Evolutionary conservation across 2,797 vertebrate genomes (phyloP), one percentile per base, ranked within the genome.

Genomic region (Uromys caudimaculatus): DNA sequence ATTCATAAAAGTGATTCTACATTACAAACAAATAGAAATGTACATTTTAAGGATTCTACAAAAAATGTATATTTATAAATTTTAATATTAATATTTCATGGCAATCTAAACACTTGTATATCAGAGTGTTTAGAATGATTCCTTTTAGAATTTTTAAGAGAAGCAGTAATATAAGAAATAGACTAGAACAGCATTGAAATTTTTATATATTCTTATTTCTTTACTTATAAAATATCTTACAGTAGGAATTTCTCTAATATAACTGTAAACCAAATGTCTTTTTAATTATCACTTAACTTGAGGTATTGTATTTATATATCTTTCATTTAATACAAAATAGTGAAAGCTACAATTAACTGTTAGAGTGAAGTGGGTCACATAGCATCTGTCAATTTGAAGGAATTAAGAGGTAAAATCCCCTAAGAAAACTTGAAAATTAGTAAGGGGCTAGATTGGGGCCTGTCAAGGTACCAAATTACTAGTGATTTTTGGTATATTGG

Each of bases 31-130:
- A 85, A 38, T 41, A 4, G 10, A 95, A 89, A 94, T 71, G 13
- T 35, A n/a, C 60, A 24, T 86, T 60, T 77, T 91, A 96, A 85
- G 32, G 0, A 21, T 84, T 64, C 60, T 85, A 27, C 11, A 93
- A 2, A 84, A 41, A 89, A 73, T 44, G 3, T 4, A 76, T 56
- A 13, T 92, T 84, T 79, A 14, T 92, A 90, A 96, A 73, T 96
- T 93, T 96, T 92, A 95, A 94, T 90, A 88, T 94, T 95, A 88
- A 90, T 86, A 79, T 90, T 77, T 85, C 81, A 88, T 96, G 75
- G 12, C 24, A 96, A 79, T 85, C 1, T 21, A 95, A 95, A 86
- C 75, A 3, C 54, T 95, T 92, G 84, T 79, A 7, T 86, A 78
- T 7, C 21, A 69, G 16, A 76, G 41, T 50, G 21, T 23, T 14